These are phyloP conservation scores for Trachymyrmex cornetzi DNA, from an alignment of 1,140 invertebrate species.

Conservation along the genomic window DNA sequence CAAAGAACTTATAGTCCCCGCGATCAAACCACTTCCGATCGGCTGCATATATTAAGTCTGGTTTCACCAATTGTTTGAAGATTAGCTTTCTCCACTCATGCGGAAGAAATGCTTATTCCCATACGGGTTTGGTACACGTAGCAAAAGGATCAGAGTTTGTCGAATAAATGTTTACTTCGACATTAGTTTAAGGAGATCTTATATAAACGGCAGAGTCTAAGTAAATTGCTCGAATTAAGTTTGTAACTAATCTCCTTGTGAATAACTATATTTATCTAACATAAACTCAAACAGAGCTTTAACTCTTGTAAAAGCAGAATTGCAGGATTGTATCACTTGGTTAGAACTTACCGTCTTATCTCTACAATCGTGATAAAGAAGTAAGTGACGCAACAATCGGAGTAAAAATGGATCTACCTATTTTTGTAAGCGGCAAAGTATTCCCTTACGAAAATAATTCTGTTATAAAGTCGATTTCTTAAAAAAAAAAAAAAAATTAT, in stretches of 20 bases:
- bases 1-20: not conserved
- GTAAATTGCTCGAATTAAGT: constrained; percentile 30
- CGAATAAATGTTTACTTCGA: not conserved
- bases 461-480: not conserved
- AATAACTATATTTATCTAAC: constrained; percentile 22
- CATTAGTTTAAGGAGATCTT: constrained; percentile 4
- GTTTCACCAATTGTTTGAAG: constrained; percentile 41
- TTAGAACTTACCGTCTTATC: not conserved
- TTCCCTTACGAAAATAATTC: not conserved
- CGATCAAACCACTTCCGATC: constrained; percentile 32
- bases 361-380: not conserved
- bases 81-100: constrained; percentile 1
- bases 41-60: constrained; percentile 24
- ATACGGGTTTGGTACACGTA: not conserved
- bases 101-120: constrained; percentile 9
- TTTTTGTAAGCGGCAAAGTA: not conserved
- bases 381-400: not conserved
- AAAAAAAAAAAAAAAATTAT: not conserved
- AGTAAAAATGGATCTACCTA: not conserved
- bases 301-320: constrained; percentile 26
- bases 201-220: not conserved
- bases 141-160: constrained; percentile 1
- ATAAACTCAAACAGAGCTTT: constrained; percentile 15
- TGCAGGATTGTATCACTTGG: constrained; percentile 20
- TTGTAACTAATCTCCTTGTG: constrained; percentile 15